Percentiles rank a stretch among this genome's conserved stretches.
These are phyloP conservation scores for Melieria crassipennis DNA, from an alignment of 2,888 invertebrate genomes.

Conservation along the genomic window DNA sequence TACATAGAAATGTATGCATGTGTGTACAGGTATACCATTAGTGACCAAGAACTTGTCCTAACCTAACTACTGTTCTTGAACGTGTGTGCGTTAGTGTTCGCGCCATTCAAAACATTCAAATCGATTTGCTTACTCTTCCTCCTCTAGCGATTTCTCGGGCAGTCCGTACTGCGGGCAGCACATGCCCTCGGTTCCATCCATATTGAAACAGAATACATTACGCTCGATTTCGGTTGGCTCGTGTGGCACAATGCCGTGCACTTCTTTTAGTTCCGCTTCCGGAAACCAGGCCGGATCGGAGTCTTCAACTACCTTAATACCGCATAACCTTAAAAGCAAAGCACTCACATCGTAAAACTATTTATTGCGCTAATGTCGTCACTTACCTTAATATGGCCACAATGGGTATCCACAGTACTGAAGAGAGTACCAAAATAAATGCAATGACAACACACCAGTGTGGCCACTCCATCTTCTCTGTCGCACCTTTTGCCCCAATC, in stretches of 20 bases:
- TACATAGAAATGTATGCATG: background rate
- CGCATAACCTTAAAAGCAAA: conserved; percentile 73
- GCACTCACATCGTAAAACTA: background rate
- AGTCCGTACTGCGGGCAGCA: conserved; percentile 76
- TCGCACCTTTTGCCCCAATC: conserved; percentile 77
- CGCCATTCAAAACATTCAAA: background rate
- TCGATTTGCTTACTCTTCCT: conserved; percentile 55
- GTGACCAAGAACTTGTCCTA: background rate
- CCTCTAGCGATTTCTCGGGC: conserved; percentile 64
- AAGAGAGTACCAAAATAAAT: conserved; percentile 77
- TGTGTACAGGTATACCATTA: background rate
- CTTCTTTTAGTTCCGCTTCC: conserved; percentile 85
- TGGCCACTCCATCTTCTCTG: conserved; percentile 86
- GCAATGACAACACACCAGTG: conserved; percentile 84
- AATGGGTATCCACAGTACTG: conserved; percentile 88
- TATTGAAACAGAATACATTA: conserved; percentile 82
- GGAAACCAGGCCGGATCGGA: conserved; percentile 95
- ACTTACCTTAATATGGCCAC: conserved; percentile 81
- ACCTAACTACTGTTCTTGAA: conserved; percentile 7
- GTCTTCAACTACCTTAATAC: conserved; percentile 83
- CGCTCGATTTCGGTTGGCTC: conserved; percentile 82
- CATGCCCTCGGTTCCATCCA: conserved; percentile 83
- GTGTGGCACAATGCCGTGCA: conserved; percentile 87
- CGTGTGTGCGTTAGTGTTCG: conserved; percentile 1
- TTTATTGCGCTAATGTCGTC: background rate